A percentile compares a stretch with the other conserved stretches of the same genome.
phyloP scores from a whole-genome alignment of 2,113 vertebrate genomes.

The Poecilia latipinna region DNA sequence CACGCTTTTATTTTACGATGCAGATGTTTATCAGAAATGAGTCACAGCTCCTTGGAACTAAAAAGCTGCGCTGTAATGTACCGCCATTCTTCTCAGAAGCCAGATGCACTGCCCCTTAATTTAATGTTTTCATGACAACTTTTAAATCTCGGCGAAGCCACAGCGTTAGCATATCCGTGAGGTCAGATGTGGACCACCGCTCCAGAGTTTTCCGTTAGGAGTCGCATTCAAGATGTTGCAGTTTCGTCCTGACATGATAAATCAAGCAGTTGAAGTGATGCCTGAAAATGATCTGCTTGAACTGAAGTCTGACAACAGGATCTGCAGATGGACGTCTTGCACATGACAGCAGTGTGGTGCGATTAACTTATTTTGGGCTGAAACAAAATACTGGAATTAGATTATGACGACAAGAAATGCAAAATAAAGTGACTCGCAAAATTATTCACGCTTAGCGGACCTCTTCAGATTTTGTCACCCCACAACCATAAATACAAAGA shows the following conservation, averaged over 20 bases:
- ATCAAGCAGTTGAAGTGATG: constrained; percentile 36
- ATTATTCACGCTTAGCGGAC: not conserved
- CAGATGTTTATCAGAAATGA: constrained; percentile 83
- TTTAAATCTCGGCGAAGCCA: constrained; percentile 62
- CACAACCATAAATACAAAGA: not conserved
- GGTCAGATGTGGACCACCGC: constrained; percentile 61
- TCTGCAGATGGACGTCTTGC: constrained; percentile 13
- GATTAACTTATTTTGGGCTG: not conserved
- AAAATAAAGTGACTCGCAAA: not conserved
- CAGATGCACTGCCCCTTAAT: constrained; percentile 73
- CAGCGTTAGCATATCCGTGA: constrained; percentile 56
- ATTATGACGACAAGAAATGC: not conserved
- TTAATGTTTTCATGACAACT: constrained; percentile 72
- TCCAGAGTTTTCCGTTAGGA: constrained; percentile 40
- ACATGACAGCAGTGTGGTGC: not conserved
- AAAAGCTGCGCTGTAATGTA: constrained; percentile 68
- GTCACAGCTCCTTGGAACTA: constrained; percentile 61
- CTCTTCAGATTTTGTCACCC: not conserved
- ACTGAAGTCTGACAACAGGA: constrained; percentile 20
- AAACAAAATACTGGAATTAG: not conserved
- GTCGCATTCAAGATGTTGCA: constrained; percentile 54
- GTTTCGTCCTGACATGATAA: constrained; percentile 52
- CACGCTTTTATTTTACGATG: constrained; percentile 75
- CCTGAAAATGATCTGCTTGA: constrained; percentile 2
- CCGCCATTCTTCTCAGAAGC: constrained; percentile 68